Conservation (phyloP, 2,113 vertebrate genomes). For the Zapornia atra region DNA sequence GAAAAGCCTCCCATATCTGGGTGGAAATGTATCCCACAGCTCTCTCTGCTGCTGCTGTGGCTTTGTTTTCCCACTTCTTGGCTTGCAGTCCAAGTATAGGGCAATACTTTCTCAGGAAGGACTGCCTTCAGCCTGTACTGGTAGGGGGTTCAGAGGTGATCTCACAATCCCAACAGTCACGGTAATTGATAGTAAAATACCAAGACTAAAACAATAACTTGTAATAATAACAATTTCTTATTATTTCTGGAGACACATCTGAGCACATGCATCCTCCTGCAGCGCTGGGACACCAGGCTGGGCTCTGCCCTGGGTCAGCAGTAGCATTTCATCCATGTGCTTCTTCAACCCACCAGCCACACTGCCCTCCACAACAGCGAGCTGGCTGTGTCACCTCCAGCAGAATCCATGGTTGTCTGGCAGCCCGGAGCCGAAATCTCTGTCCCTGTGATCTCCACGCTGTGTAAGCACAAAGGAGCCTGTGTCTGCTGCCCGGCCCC, state of each 20-base stretch:
- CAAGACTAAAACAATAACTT: neutral
- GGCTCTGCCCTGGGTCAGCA: neutral
- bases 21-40: neutral
- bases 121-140: neutral
- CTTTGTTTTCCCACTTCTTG: neutral
- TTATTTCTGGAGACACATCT: neutral
- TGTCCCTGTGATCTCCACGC: accelerated
- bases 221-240: neutral
- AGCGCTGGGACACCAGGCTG: neutral
- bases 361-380: neutral
- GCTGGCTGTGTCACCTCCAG: neutral
- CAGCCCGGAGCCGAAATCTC: neutral
- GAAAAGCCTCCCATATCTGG: neutral
- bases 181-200: neutral
- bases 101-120: neutral
- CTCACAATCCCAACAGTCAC: neutral
- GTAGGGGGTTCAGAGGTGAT: neutral
- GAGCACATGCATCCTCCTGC: neutral
- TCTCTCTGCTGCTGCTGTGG: neutral
- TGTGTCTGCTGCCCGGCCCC: neutral
- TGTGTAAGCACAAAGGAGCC: neutral
- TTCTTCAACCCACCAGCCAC: neutral
- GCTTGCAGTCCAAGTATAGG: neutral
- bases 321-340: accelerated
- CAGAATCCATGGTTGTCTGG: neutral